A percentile compares a stretch with the other conserved stretches of the same genome.
These are phyloP conservation scores for Ailuropoda melanoleuca DNA, from an alignment of 2,113 vertebrate genomes.

Conservation along the genomic window DNA sequence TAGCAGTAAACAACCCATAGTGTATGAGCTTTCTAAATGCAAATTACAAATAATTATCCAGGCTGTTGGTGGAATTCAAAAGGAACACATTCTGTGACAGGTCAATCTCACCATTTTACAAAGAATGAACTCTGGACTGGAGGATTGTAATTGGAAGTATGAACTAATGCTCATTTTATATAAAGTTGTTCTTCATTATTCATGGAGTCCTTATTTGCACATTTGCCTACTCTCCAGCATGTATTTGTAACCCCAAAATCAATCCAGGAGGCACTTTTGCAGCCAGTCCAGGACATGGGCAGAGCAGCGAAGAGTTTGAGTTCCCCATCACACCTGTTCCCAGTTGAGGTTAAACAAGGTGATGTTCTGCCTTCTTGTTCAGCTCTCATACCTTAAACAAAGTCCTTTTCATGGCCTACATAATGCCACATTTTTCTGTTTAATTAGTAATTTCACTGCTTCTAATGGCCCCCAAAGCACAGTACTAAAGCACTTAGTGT, in stretches of 20 bases:
- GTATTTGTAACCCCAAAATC: background rate
- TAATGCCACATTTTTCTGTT: background rate
- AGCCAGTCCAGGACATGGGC: background rate
- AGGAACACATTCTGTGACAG: background rate
- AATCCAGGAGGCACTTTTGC: background rate
- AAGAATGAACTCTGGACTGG: background rate
- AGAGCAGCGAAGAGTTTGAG: background rate
- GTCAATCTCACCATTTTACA: background rate
- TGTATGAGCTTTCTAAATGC: background rate
- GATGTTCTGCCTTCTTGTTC: background rate
- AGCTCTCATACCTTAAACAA: background rate
- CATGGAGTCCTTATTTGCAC: background rate
- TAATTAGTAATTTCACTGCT: background rate
- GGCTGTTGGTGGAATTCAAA: background rate
- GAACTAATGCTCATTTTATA: background rate
- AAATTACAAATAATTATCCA: background rate
- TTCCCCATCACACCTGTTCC: background rate
- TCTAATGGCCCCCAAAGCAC: background rate
- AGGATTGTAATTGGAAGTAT: background rate
- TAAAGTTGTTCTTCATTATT: background rate
- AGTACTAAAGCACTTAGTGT: background rate
- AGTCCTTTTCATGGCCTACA: background rate
- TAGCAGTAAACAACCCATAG: background rate
- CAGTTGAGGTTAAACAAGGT: background rate
- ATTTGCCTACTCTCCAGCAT: background rate